Evolutionary conservation across 2,797 vertebrate genomes (phyloP).

Genomic region (Miichthys miiuy): DNA sequence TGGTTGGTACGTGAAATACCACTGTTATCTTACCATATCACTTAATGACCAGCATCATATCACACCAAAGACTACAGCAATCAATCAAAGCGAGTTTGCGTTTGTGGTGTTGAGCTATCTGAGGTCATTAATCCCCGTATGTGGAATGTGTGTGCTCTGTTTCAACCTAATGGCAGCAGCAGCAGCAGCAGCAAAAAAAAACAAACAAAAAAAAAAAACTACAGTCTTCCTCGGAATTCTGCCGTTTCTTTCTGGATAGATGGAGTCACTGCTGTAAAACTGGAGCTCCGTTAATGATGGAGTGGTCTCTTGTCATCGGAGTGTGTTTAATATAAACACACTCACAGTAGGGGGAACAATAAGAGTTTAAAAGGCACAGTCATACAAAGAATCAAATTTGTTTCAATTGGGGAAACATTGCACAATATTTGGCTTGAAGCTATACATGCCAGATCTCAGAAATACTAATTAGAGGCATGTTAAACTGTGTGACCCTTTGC

Average conservation of each 20-base stretch:
- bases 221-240: constrained; percentile 70
- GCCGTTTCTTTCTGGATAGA: constrained; percentile 56
- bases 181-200: constrained; percentile 35
- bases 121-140: constrained; percentile 64
- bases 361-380: constrained; percentile 51
- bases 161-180: constrained; percentile 71
- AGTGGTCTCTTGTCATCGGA: constrained; percentile 72
- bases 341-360: constrained; percentile 50
- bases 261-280: constrained; percentile 55
- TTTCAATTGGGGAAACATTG: constrained; percentile 27
- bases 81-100: constrained; percentile 69
- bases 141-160: constrained; percentile 75
- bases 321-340: constrained; percentile 73
- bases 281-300: constrained; percentile 59
- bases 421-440: constrained; percentile 43
- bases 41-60: constrained; percentile 72
- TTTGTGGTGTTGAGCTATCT: constrained; percentile 69
- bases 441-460: constrained; percentile 38
- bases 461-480: constrained; percentile 49
- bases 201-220: constrained; percentile 24
- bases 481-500: constrained; percentile 29
- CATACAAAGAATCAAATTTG: constrained; percentile 49
- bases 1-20: constrained; percentile 46
- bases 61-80: constrained; percentile 59
- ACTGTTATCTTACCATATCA: constrained; percentile 65